phyloP scores from a whole-genome alignment of 1,140 invertebrate genomes.

The Papilio polytes region DNA sequence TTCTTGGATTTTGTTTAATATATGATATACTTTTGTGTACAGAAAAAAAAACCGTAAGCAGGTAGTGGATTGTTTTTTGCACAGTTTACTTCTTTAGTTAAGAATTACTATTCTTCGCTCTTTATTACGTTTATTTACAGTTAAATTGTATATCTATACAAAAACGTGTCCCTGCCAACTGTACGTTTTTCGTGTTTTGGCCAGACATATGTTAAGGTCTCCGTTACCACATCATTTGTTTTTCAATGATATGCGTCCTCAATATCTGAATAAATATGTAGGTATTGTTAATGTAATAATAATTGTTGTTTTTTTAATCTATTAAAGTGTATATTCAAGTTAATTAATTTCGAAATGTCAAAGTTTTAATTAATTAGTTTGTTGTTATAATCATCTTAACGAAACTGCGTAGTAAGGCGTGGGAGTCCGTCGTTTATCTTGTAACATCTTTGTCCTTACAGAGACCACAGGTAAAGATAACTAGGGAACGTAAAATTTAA shows the following conservation, averaged over 20 bases:
- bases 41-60: not conserved
- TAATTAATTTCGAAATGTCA: constrained; percentile 4
- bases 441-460: not conserved
- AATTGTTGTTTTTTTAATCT: too few relatives aligned
- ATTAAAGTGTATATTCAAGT: not conserved
- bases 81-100: not conserved
- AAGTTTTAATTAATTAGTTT: constrained; percentile 12
- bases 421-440: constrained; percentile 3
- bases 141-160: too few relatives aligned
- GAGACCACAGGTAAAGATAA: not conserved
- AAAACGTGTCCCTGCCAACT: too few relatives aligned
- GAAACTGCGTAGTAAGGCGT: not conserved
- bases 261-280: too few relatives aligned
- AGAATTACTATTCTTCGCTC: too few relatives aligned
- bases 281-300: too few relatives aligned
- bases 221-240: too few relatives aligned
- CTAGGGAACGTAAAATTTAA: not conserved
- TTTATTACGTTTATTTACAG: too few relatives aligned
- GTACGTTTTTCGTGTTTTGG: too few relatives aligned
- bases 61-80: not conserved
- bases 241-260: too few relatives aligned
- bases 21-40: not conserved
- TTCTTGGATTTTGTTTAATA: not conserved
- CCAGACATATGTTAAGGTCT: too few relatives aligned
- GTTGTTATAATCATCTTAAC: not conserved